Percentiles rank a stretch among this genome's conserved stretches.
phyloP scores from a whole-genome alignment of 2,888 invertebrate species.

The Orthonevra nobilis region DNA sequence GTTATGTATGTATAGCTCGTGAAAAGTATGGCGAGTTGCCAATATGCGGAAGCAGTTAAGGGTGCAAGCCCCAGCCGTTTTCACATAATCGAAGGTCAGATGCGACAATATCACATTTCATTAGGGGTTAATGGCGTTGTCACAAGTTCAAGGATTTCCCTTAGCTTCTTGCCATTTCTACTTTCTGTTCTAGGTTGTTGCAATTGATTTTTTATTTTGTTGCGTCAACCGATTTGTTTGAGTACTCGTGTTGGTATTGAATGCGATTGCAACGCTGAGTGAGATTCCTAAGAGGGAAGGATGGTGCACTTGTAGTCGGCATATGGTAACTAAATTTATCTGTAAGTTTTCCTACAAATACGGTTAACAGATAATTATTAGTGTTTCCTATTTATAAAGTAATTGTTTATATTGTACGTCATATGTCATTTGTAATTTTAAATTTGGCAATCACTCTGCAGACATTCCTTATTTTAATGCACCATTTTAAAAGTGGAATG shows the following conservation, averaged over 20 bases:
- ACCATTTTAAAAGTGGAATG: no score
- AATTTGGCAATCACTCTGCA: no score
- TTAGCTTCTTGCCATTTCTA: background rate
- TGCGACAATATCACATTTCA: conserved; percentile 6
- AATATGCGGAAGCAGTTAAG: conserved; percentile 25
- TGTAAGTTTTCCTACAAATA: conserved; percentile 10
- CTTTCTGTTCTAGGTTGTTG: background rate
- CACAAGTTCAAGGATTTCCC: conserved; percentile 47
- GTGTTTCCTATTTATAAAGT: background rate
- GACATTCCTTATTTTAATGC: no score
- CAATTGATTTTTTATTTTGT: conserved; percentile 1
- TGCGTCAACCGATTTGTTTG: conserved; percentile 5
- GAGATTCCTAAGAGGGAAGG: background rate
- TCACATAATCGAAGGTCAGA: conserved; percentile 5
- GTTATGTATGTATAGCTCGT: conserved; percentile 22
- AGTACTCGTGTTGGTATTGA: conserved; percentile 19
- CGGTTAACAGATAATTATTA: background rate
- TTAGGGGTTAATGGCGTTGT: conserved; percentile 24
- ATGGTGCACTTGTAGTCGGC: background rate
- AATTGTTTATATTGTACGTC: no score
- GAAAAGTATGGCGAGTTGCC: conserved; percentile 16
- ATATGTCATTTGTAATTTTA: no score
- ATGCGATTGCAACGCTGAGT: conserved; percentile 3
- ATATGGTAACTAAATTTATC: conserved; percentile 32
- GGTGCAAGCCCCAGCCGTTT: background rate